phyloP scores from a whole-genome alignment of 2,113 vertebrate genomes.

The Lamprotornis superbus region DNA sequence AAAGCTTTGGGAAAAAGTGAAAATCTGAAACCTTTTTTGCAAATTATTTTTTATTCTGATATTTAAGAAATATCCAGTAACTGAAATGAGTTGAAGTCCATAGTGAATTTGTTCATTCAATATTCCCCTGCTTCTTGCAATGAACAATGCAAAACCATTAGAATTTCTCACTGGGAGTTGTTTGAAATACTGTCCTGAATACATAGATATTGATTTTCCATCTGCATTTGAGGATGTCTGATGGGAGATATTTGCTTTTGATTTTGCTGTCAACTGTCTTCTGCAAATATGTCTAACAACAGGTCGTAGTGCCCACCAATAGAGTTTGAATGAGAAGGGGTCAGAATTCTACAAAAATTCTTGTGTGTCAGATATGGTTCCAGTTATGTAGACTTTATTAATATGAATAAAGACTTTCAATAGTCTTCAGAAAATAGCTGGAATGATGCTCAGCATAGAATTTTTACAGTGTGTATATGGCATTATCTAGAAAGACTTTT shows the following conservation, averaged over 20 bases:
- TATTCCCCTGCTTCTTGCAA: slow-evolving; percentile 9
- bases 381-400: background rate
- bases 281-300: background rate
- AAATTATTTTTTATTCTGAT: background rate
- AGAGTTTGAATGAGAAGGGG: background rate
- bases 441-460: background rate
- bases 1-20: background rate
- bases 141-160: background rate
- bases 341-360: slow-evolving; percentile 9
- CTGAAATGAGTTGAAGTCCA: background rate
- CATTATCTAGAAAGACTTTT: slow-evolving; percentile 33
- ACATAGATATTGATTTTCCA: slow-evolving; percentile 50
- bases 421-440: background rate
- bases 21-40: background rate
- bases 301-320: background rate
- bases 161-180: background rate
- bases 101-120: background rate
- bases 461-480: background rate
- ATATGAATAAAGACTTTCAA: background rate
- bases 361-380: background rate
- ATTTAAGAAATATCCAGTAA: background rate
- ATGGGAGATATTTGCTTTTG: slow-evolving; percentile 29
- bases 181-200: slow-evolving; percentile 38
- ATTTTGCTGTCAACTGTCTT: background rate
- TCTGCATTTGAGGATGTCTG: slow-evolving; percentile 11